Evolutionary conservation across 2,888 invertebrate species (phyloP), one percentile per base, ranked within the genome.

Genomic region (Tetrapedia diversipes): DNA sequence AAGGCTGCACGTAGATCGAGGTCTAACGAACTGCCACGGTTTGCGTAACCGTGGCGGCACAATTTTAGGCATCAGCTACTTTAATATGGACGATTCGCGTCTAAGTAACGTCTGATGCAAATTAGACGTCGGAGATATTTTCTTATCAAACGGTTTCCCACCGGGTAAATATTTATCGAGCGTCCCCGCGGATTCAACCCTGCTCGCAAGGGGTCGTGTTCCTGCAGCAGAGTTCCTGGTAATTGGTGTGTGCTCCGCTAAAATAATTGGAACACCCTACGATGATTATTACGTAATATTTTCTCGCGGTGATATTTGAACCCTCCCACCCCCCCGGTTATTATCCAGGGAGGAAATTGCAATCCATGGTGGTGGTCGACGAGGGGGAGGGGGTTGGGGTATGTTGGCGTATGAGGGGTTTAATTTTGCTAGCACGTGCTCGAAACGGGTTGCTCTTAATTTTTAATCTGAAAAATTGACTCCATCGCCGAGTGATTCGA

Each of bases 11-110:
- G n/a, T n/a, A n/a, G n/a, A 61, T 63, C 59, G 41, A 27, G 65
- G n/a, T n/a, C 80, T 65, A 60, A 74, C 67, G 69, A 75, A 81
- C 74, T 63, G 60, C 32, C 49, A n/a, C 16, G 70, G 79, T 73
- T 77, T 78, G 37, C 27, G 24, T 27, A 34, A 10, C 8, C 6
- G 6, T 10, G 19, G 0, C 27, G 32, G 47, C n/a, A n/a, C n/a
- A n/a, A n/a, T n/a, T n/a, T 77, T 60, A 43, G 4, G 59, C 27
- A 22, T 34, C 34, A 11, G n/a, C 27, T 37, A 49, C 27, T 49
- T 49, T 61, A 61, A 61, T 14, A 29, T 32, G 16, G 27, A 37
- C 39, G 39, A 51, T 51, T 29, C 51, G 39, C 14, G 49, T 64
- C 49, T 67, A 60, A 77, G 60, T 57, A n/a, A 61, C 61, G 27